Conservation (phyloP, 2,797 vertebrate species). For the Silurus aristotelis region DNA sequence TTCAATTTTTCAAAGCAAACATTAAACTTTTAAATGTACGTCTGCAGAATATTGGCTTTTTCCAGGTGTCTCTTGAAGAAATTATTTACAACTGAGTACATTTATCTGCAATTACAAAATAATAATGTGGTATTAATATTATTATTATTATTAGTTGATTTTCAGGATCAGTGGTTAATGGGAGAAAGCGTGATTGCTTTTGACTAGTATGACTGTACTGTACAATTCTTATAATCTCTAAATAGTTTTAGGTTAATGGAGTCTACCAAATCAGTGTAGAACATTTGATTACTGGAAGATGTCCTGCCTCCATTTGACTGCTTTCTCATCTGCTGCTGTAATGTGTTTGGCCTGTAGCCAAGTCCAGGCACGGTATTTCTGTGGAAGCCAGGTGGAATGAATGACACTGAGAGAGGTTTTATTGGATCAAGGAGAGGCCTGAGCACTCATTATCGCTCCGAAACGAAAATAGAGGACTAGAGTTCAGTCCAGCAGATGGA, state of each 20-base stretch:
- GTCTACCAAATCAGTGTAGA: conserved; percentile 11
- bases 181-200: conserved; percentile 19
- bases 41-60: conserved; percentile 65
- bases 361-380: conserved; percentile 37
- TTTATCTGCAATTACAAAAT: background rate
- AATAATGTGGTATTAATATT: background rate
- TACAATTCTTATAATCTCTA: conserved; percentile 25
- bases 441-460: conserved; percentile 10
- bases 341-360: conserved; percentile 15
- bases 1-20: conserved; percentile 75
- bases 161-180: background rate
- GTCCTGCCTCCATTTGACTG: conserved; percentile 34
- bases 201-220: conserved; percentile 14
- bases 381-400: conserved; percentile 25
- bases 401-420: conserved; percentile 29
- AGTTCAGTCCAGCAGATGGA: conserved; percentile 27
- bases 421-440: conserved; percentile 28
- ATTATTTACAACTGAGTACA: background rate
- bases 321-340: conserved; percentile 17
- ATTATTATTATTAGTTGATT: background rate
- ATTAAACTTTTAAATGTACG: conserved; percentile 75
- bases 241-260: conserved; percentile 40
- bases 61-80: background rate
- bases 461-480: conserved; percentile 20
- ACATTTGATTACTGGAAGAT: conserved; percentile 45